Evolutionary conservation across 2,888 invertebrate genomes (phyloP), one percentile per base, ranked within the genome.

Genomic region (Tenthredo mesomela): DNA sequence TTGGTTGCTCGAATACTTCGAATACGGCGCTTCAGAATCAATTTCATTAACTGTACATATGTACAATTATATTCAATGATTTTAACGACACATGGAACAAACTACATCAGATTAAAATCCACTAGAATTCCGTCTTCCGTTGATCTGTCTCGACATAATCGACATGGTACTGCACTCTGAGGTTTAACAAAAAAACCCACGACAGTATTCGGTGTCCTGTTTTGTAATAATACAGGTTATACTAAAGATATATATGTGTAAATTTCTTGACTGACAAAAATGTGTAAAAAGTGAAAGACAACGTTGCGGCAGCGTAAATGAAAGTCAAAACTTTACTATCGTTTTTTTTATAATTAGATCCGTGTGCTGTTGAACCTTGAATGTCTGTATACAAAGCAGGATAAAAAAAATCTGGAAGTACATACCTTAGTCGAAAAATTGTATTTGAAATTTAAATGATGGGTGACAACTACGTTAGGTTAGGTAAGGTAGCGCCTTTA

Each of bases 401-500:
- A 7, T 37, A 6, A 37, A 77, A 37, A 37, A 84, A 78, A 84
- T 85, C 86, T 87, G 86, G 25, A 15, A 21, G 29, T 4, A 75
- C 70, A 82, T 85, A 75, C 70, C 83, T 85, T 86, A 83, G 70
- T 86, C 86, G 61, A 84, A 25, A 37, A 73, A 12, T 75, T 58
- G 1, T 40, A 61, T 73, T 15, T 54, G 7, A 21, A 43, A 37
- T 58, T 43, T 75, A n/a, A 37, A 91, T 86, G 85, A 92, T 92
- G 92, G 90, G 88, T 83, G 92, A 92, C 80, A 90, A 91, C 89
- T 89, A 89, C 87, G 88, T 89, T 86, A 92, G 92, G 92, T 92
- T 92, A 92, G 92, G 92, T 92, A 86, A 89, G 92, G 91, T 67
- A 75, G 25, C 58, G 21, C 37, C 80, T 25, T 47, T 58, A n/a